Base-by-base conservation (phyloP, 2,113 vertebrate genomes). In the Xiphophorus couchianus region DNA sequence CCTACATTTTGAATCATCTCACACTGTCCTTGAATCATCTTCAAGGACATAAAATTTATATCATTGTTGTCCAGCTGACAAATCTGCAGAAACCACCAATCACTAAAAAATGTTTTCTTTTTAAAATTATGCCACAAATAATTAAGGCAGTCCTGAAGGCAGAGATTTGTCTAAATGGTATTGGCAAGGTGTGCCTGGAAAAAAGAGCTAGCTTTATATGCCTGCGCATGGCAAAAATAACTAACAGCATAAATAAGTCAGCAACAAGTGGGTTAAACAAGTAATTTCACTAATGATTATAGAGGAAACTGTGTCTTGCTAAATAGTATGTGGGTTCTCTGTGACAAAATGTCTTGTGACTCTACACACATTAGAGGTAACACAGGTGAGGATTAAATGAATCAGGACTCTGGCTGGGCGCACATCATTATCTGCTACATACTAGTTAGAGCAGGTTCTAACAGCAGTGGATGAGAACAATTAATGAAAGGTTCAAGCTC, bases 401-500 rank as follows among this genome's bases (percentile, higher is more conserved):
- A 88, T 74, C 15, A 44, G 37, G 60, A 60, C 64, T 42, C 28
- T 63, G 62, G 54, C 17, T 73, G 76, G 73, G 66, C 66, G 68
- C 5, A 42, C 79, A 84, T 87, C 79, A 87, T 86, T 84, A 83
- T 80, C 14, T 61, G 74, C 71, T 80, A 73, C 71, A 73, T 37
- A 35, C 44, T 61, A 37, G 74, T 84, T 71, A 72, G 33, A 65
- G 25, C 1, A 2, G 22, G 68, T 62, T 66, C 63, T 78, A 83
- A 84, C 78, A 78, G 80, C 81, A 71, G 69, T 70, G 62, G 85
- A 87, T 73, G 79, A 76, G 79, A 71, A 71, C 77, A 81, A 78
- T 83, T 88, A 93, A 83, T 89, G 77, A 87, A 72, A 78, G 83
- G 74, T 80, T 88, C 58, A 80, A 73, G 82, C 83, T 90, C 86